Evolutionary conservation across 2,113 vertebrate genomes (phyloP).

Genomic region (Genyomyrus donnyi): DNA sequence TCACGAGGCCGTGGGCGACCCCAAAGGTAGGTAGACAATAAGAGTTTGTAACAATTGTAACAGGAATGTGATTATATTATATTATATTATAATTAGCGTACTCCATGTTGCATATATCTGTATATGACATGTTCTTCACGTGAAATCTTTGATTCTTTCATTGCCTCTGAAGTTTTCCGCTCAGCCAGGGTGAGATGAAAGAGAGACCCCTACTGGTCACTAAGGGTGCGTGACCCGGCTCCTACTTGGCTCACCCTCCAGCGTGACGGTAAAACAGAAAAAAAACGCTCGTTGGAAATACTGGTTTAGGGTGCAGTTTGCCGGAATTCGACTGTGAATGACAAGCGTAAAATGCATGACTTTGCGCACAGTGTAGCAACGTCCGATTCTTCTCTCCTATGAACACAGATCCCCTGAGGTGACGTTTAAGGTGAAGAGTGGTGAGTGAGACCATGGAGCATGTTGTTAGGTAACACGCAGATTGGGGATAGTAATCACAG

Average conservation of each 20-base stretch:
- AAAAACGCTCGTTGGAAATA: neutral
- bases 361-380: neutral
- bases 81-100: neutral
- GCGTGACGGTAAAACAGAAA: neutral
- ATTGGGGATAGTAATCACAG: neutral
- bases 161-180: neutral
- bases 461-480: neutral
- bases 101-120: neutral
- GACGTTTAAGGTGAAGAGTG: neutral
- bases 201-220: neutral
- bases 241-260: neutral
- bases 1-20: neutral
- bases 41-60: neutral
- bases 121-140: neutral
- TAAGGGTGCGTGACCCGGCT: neutral
- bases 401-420: neutral
- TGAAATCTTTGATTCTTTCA: neutral
- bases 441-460: neutral
- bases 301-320: neutral
- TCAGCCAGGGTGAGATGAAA: neutral
- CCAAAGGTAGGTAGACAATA: neutral
- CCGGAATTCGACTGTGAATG: neutral
- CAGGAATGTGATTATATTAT: neutral
- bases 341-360: neutral
- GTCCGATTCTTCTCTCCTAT: neutral